Conservation (phyloP, 2,797 vertebrate genomes). For the Taeniopygia guttata region DNA sequence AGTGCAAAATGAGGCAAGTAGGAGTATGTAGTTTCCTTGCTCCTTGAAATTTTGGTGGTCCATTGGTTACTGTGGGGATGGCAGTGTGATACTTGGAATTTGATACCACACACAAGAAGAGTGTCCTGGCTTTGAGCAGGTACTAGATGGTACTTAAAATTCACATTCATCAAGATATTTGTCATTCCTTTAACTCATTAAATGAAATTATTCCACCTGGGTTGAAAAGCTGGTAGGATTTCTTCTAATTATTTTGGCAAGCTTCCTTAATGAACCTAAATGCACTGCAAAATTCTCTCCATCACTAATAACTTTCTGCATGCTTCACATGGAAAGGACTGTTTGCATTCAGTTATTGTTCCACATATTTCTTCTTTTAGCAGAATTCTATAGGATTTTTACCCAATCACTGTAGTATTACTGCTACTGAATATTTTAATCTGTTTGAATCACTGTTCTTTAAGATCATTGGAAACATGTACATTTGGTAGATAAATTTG, state of each 20-base stretch:
- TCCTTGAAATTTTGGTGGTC: not conserved
- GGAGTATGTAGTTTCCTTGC: not conserved
- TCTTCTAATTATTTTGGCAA: constrained; percentile 39
- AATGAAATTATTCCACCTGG: constrained; percentile 12
- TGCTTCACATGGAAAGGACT: constrained; percentile 4
- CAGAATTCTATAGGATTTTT: not conserved
- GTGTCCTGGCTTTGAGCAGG: not conserved
- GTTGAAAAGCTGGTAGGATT: not conserved
- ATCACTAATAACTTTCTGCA: not conserved
- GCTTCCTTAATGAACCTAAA: constrained; percentile 51
- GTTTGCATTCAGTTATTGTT: not conserved
- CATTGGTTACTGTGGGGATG: not conserved
- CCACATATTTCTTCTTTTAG: not conserved
- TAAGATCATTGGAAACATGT: not conserved
- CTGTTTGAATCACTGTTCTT: constrained; percentile 2
- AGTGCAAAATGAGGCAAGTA: not conserved
- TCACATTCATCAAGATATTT: not conserved
- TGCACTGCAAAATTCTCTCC: not conserved
- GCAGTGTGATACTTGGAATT: not conserved
- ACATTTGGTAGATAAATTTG: constrained; percentile 22
- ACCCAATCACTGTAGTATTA: not conserved
- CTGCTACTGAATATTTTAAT: constrained; percentile 2
- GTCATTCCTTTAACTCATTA: constrained; percentile 14
- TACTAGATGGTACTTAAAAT: not conserved
- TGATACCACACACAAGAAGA: not conserved